Base-by-base conservation (phyloP, 2,797 vertebrate species). In the Scarus forsteni region DNA sequence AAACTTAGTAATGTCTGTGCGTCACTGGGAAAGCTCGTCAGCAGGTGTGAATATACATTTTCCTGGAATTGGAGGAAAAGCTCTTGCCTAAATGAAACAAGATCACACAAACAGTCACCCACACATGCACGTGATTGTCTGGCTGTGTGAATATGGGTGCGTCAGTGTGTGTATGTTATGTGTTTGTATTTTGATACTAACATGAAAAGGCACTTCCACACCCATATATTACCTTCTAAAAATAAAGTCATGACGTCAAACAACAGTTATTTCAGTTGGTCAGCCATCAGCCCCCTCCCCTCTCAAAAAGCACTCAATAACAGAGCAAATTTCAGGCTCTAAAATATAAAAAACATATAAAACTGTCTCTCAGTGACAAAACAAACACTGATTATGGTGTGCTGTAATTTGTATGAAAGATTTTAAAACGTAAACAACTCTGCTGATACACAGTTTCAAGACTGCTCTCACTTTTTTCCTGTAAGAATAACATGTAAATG, bases 161-260 rank as follows among this genome's bases (percentile, higher is more conserved):
- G 61, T 79, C 73, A 66, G 75, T 76, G 85, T 87, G 91, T 79
- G 75, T 85, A 83, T 86, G 87, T 87, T 87, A 70, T 78, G 84
- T 86, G 82, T 92, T 86, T 81, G 83, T 91, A 82, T 94, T 96
- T 96, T 95, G 94, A 95, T 94, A 92, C 82, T 86, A 89, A 93
- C 93, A 94, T 94, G 93, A 95, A 96, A 96, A 95, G 93, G 87
- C 92, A 93, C 89, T 95, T 96, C 93, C 89, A 91, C 91, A 93
- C 88, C 92, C 90, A 94, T 95, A 95, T 95, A 95, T 81, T 89
- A 94, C 88, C 74, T 84, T 92, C 95, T 97, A 97, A 96, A 96
- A 97, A 97, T 97, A 97, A 95, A 87, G 71, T 79, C 80, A 88
- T 96, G 95, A 97, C 76, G 91, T 95, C 92, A 94, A 94, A 93